Evolutionary conservation across 2,888 invertebrate genomes (phyloP), one percentile per base, ranked within the genome.

Genomic region (Noctua janthina): DNA sequence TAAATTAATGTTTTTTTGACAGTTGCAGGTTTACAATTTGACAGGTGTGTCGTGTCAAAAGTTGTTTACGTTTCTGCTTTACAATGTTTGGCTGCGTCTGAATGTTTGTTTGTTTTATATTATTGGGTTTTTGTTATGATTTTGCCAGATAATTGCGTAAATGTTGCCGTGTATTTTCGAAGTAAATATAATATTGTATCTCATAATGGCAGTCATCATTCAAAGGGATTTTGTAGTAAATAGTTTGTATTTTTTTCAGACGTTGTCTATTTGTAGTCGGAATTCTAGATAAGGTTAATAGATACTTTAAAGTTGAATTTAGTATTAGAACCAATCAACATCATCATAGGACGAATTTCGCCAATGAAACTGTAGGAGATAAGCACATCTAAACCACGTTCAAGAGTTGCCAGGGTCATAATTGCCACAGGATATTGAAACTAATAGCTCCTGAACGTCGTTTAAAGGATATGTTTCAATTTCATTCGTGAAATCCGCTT

Each of bases 1-100:
- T 89, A 88, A 76, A 85, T 87, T 85, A 54, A 68, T n/a, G 17
- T 76, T 76, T 76, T 39, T 87, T 79, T 83, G 83, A 74, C 67
- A 20, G 20, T 0, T 20, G n/a, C n/a, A 17, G 46, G 13, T 68
- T 68, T 15, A 81, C 77, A 85, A 78, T 89, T 90, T 88, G 89
- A 86, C 77, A 81, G 71, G 59, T 81, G 59, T 54, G 49, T 72
- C 62, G n/a, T 74, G 78, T 83, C 79, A 78, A 62, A 74, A 79
- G 29, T 49, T 59, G 59, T 54, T 54, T 29, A 64, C 20, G 43
- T 35, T 82, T 68, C n/a, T 69, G 67, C 51, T 75, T 56, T 39
- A 39, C 20, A 39, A 75, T 79, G 29, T 74, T 76, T 73, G 54
- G 64, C 66, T 49, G 64, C 72, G 49, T 71, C 69, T 62, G 39